Evolutionary conservation across 2,888 invertebrate genomes (phyloP).

Genomic region (Holacanthella duospinosa): DNA sequence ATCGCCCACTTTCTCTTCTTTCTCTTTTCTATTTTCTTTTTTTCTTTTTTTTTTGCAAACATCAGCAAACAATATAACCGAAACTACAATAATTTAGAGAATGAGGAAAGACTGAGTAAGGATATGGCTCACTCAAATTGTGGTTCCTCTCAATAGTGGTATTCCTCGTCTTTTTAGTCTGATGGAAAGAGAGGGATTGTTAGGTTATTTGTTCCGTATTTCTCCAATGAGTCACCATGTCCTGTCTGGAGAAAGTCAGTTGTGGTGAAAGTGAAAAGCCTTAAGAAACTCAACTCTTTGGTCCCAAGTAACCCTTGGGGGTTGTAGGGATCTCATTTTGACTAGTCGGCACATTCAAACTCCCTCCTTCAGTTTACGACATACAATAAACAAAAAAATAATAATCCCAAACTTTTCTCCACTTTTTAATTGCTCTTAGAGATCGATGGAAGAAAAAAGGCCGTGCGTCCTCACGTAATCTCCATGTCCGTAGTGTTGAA

Average conservation of each 20-base stretch:
- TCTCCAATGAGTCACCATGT: background rate
- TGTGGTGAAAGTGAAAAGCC: too few species aligned
- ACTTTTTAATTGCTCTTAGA: conserved; percentile 2
- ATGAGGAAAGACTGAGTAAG: background rate
- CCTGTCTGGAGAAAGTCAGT: background rate
- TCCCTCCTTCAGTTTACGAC: background rate
- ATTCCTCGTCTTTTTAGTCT: background rate
- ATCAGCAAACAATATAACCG: conserved; percentile 1
- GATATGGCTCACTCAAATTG: background rate
- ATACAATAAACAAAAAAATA: conserved; percentile 2
- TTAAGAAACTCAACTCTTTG: too few species aligned
- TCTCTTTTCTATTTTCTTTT: background rate
- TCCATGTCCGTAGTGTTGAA: background rate
- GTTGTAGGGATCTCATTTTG: too few species aligned
- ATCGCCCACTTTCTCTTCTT: background rate
- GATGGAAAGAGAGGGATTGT: background rate
- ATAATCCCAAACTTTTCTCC: background rate
- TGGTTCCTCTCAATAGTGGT: background rate
- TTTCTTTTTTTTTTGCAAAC: background rate
- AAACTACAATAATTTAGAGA: background rate
- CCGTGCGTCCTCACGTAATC: background rate
- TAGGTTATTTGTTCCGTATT: background rate
- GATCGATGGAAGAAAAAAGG: background rate
- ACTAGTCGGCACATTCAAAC: background rate
- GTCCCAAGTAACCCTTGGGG: too few species aligned